Evolutionary conservation across 2,888 invertebrate genomes (phyloP), one percentile per base, ranked within the genome.

Genomic region (Leptinotarsa haldemani): DNA sequence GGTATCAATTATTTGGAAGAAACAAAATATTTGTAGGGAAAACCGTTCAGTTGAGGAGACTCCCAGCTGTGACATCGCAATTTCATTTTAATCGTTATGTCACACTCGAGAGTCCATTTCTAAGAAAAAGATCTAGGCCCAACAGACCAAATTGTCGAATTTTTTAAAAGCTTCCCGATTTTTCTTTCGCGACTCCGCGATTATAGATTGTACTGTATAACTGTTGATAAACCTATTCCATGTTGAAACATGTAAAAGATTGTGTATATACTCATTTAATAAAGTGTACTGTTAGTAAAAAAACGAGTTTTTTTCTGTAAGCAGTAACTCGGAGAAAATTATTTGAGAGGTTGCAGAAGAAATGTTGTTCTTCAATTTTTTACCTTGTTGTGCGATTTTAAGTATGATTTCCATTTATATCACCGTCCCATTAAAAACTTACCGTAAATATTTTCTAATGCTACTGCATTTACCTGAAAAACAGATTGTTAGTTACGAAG

Each of bases 231-330:
- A 79, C 82, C 83, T 84, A 84, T 82, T 82, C 80, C 83, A 83
- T 81, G 83, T 83, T 83, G 82, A 78, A 74, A 83, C 80, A 79
- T 85, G 83, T 84, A 83, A 82, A 82, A 84, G 83, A 84, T 82
- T 82, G 83, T 86, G 85, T 84, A 86, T 86, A 85, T 83, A 81
- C 82, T 80, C 85, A 86, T 86, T 86, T 86, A 86, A 86, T 86
- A 87, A 86, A 87, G 84, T 84, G 84, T 86, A 87, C 86, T 87
- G 86, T 87, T 87, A 87, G 86, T 81, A 86, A 76, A 64, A 9
- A 68, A 7, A 3, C 22, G 13, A 20, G 12, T 40, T 67, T 56
- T 69, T 48, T 1, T 61, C 25, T 65, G 16, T 48, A 50, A 16
- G 1, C 1, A n/a, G 16, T 15, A n/a, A 16, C 50, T 16, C 50